Base-by-base conservation (phyloP, 2,888 invertebrate genomes). In the Seladonia tumulorum region DNA sequence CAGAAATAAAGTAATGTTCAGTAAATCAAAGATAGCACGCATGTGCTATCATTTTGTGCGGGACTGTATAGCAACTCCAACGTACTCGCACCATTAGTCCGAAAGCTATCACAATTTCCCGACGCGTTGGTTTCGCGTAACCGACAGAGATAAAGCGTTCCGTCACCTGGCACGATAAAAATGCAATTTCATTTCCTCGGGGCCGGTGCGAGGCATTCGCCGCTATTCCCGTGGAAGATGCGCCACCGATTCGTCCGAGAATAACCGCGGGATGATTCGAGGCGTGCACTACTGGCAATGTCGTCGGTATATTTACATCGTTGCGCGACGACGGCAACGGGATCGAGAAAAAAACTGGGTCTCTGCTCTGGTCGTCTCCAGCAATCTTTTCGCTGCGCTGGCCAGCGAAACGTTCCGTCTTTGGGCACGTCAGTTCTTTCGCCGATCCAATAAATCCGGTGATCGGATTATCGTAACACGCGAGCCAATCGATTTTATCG, bases 381-480 rank as follows among this genome's bases (percentile, higher is more conserved):
- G 25, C 16, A 60, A n/a, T 14, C 39, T 76, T n/a, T n/a, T n/a
- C n/a, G n/a, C 57, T 73, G 68, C 68, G 35, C n/a, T 47, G 63
- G 74, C 57, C 53, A n/a, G 81, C 10, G 75, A 75, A 72, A 72
- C 78, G 35, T 76, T 63, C 8, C 83, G 83, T 60, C 86, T 83
- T 63, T 70, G 79, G 57, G 70, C 77, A 25, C 79, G 79, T 45
- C 47, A 75, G 63, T 53, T 53, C 75, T 75, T 70, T 8, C 72
- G 45, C 74, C 77, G 76, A 68, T 80, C 68, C 71, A 78, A 87
- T 87, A 82, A 87, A 87, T 87, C 84, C 81, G 63, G 72, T 83
- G 87, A 83, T 83, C 83, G 81, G 87, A 83, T 87, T 87, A 83
- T 79, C 72, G 74, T 57, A 75, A 83, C 87, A 75, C 79, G 87